These are phyloP conservation scores for Phoebastria nigripes DNA, from an alignment of 2,797 vertebrate species.

Conservation along the genomic window DNA sequence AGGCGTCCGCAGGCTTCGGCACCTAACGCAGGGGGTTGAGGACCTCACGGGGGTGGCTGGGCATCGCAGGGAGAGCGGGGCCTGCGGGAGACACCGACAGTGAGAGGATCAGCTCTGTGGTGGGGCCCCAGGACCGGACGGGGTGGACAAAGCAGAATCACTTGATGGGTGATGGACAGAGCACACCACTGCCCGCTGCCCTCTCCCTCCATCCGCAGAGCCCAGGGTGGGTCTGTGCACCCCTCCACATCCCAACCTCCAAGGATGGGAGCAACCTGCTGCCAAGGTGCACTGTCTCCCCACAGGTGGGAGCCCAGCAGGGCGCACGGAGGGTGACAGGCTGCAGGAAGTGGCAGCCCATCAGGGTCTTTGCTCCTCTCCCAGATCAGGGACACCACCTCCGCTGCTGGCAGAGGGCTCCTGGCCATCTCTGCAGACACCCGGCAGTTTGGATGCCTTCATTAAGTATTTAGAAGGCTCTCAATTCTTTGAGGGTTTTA, in stretches of 20 bases:
- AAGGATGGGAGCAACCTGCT: neutral
- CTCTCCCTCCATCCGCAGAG: neutral
- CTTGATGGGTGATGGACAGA: neutral
- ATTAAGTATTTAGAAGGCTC: constrained; percentile 60
- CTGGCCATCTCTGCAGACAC: neutral
- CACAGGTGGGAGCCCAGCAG: neutral
- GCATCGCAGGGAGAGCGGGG: constrained; percentile 39
- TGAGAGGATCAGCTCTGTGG: neutral
- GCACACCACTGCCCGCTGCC: neutral
- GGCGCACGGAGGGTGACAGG: fast-evolving
- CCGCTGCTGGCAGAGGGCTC: constrained; percentile 1
- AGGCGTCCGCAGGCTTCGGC: neutral
- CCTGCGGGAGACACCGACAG: constrained; percentile 18
- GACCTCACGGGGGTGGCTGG: neutral
- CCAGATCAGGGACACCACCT: neutral
- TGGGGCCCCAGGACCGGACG: neutral
- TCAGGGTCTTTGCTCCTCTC: neutral
- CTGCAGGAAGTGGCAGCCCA: neutral
- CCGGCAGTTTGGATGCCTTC: neutral
- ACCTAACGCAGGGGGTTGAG: neutral
- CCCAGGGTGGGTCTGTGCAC: neutral
- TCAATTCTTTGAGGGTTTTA: constrained; percentile 43
- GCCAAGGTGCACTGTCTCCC: neutral
- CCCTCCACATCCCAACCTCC: fast-evolving
- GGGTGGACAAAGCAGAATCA: neutral